Conservation (phyloP, 1,140 invertebrate genomes). For the Conus betulinus region DNA sequence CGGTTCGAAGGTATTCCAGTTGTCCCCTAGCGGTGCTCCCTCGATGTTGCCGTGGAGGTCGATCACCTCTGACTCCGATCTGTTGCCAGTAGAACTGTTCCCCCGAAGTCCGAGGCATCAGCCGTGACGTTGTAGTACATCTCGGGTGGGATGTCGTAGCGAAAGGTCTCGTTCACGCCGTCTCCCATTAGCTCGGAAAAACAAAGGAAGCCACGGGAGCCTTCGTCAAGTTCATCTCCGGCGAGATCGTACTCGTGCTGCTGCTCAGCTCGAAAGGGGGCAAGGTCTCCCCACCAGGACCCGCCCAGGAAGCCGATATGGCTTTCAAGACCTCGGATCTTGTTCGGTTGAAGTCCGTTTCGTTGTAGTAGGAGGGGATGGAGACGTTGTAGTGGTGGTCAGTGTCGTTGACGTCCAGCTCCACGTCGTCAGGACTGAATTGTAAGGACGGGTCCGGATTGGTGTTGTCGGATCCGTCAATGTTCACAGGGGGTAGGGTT, state of each 20-base stretch:
- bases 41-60: not conserved
- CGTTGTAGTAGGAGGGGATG: slow-evolving; percentile 16
- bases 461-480: not conserved
- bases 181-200: not conserved
- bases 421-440: not conserved
- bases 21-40: not conserved
- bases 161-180: not conserved
- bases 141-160: not conserved
- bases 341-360: slow-evolving; percentile 10
- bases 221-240: not conserved
- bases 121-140: not conserved
- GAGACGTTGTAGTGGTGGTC: not conserved
- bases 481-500: not conserved
- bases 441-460: not conserved
- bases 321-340: slow-evolving; percentile 8
- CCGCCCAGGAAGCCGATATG: not conserved
- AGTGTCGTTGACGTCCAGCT: not conserved
- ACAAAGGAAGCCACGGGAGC: not conserved
- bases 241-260: not conserved
- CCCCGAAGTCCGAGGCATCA: not conserved
- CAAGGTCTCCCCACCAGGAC: not conserved
- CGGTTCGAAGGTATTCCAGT: not conserved
- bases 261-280: not conserved
- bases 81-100: not conserved
- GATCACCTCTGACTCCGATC: not conserved